Evolutionary conservation across 1,140 invertebrate genomes (phyloP), one percentile per base, ranked within the genome.

Genomic region (Ostrea denselamellosa): DNA sequence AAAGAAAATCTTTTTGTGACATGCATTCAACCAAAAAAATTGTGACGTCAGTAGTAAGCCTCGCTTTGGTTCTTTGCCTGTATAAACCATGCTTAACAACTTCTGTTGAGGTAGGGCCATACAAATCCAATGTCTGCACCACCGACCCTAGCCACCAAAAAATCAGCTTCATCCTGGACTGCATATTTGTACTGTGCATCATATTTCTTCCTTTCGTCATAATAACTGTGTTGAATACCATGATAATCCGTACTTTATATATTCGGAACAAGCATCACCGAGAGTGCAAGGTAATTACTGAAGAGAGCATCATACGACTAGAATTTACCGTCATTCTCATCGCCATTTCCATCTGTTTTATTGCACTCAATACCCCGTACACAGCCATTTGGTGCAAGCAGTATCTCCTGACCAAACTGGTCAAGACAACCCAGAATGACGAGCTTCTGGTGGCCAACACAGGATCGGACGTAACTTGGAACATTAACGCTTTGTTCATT

Each of bases 311-410:
- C 53, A 92, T 93, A 53, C 87, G 92, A 25, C 81, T 90, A 8
- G 92, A 93, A 84, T 93, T 93, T 52, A 93, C 92, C 8, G 77
- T 93, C 51, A 93, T 93, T 34, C 87, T 93, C 12, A 87, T 93
- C 9, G 90, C 90, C 10, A 90, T 93, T 54, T 93, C 93, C 0
- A 87, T 92, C 17, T 92, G 91, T 65, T 93, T 93, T 83, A 91
- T 93, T 28, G 86, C 88, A 0, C 90, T 93, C 12, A 93, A 92
- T 85, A 58, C 90, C 2, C 93, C 93, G 0, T 94, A 92, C 89
- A 93, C 92, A 86, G 71, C 90, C n/a, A 86, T 92, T 4, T 93
- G 93, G 93, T 92, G 90, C 54, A 90, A 92, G 28, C 86, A 90
- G 3, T 91, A 90, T 84, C 81, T 92, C 0, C 25, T 85, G 56